Percentiles rank a stretch among this genome's conserved stretches.
Conservation (phyloP, 2,888 invertebrate genomes). For the Ecliptopera silaceata region DNA sequence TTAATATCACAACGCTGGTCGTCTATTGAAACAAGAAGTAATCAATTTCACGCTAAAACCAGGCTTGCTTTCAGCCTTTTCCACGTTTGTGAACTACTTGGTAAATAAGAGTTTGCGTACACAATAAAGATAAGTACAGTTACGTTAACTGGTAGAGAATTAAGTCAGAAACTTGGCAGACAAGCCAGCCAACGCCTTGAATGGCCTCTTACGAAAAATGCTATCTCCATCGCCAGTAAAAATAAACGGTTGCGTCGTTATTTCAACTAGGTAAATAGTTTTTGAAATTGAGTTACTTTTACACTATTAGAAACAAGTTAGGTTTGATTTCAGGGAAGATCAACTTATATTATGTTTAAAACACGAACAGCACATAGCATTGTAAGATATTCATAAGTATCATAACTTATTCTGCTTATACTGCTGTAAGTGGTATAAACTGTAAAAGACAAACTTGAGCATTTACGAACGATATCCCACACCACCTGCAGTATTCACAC, state of each 20-base stretch:
- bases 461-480: background rate
- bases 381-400: too few species aligned
- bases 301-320: constrained; percentile 22
- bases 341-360: background rate
- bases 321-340: constrained; percentile 24
- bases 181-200: constrained; percentile 38
- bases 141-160: constrained; percentile 24
- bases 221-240: constrained; percentile 43
- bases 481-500: constrained; percentile 5
- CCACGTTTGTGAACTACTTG: background rate
- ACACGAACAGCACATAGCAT: too few species aligned
- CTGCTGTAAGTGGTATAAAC: too few species aligned
- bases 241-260: constrained; percentile 45
- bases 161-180: constrained; percentile 39
- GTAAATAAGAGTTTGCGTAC: constrained; percentile 7
- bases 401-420: too few species aligned
- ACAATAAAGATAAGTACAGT: constrained; percentile 22
- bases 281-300: constrained; percentile 18
- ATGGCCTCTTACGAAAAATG: constrained; percentile 36
- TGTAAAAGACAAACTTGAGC: background rate
- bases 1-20: too few species aligned
- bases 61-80: background rate
- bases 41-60: background rate
- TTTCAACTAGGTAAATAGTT: constrained; percentile 25
- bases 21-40: too few species aligned